Evolutionary conservation across 2,797 vertebrate genomes (phyloP), one percentile per base, ranked within the genome.

Genomic region (Parambassis ranga): DNA sequence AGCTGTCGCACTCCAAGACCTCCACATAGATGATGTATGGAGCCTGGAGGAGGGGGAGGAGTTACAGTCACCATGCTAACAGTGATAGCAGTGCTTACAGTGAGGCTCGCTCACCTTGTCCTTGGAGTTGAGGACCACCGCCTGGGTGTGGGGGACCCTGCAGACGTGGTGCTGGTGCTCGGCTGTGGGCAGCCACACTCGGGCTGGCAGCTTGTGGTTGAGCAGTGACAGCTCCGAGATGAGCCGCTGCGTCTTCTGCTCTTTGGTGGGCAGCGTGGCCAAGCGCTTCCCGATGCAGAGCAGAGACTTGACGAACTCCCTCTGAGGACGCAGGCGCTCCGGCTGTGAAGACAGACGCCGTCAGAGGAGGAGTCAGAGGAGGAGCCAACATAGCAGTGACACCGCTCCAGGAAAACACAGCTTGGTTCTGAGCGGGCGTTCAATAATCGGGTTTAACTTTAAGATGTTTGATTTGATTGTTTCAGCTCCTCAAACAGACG

Each of bases 1-100:
- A 96, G 79, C 95, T 96, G 75, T 95, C 92, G 43, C 96, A 98
- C 83, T 97, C 96, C 68, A 98, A 80, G 9, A 97, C 96, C 76
- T 98, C 96, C 48, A 96, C 96, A 0, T 97, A 98, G 90, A 98
- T 98, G 48, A 98, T 75, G 65, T 98, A 98, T 0, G 96, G 96
- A 20, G 96, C 96, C 96, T 98, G 75, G 20, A 46, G 44, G 31
- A 9, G 15, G 24, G 32, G 4, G 18, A 28, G 15, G 3, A 37
- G 26, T n/a, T n/a, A n/a, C n/a, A n/a, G n/a, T n/a, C n/a, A n/a
- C n/a, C n/a, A n/a, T n/a, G n/a, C n/a, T n/a, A n/a, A n/a, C n/a
- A n/a, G n/a, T n/a, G n/a, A n/a, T n/a, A n/a, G n/a, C n/a, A n/a
- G n/a, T 7, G 22, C 3, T 13, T 4, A 13, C 15, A 20, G 23